Evolutionary conservation across 2,113 vertebrate species (phyloP).

Genomic region (Trematocara nigrifrons): DNA sequence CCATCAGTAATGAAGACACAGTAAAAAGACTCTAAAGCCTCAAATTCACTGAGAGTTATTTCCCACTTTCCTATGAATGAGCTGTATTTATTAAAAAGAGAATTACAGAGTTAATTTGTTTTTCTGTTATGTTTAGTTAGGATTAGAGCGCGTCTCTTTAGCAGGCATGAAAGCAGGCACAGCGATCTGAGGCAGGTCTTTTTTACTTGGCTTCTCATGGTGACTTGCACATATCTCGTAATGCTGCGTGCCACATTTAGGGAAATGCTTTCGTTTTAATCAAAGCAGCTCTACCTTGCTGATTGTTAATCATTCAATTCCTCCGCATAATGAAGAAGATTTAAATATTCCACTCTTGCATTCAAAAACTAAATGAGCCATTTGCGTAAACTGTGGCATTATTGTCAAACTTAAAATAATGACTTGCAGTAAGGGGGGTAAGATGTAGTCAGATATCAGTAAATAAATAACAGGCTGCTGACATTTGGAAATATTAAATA

Average conservation of each 20-base stretch:
- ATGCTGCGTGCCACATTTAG: neutral
- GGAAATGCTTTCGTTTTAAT: neutral
- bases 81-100: neutral
- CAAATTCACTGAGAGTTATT: neutral
- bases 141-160: neutral
- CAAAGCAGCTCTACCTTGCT: neutral
- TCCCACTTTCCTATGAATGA: neutral
- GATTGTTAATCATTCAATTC: slow-evolving; percentile 24
- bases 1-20: neutral
- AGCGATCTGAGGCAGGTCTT: slow-evolving; percentile 1
- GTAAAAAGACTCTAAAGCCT: neutral
- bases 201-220: neutral
- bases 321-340: neutral
- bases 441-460: slow-evolving; percentile 28
- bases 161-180: neutral
- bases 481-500: slow-evolving; percentile 54
- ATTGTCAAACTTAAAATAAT: slow-evolving; percentile 47
- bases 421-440: neutral
- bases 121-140: neutral
- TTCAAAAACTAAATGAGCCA: slow-evolving; percentile 35
- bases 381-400: slow-evolving; percentile 17
- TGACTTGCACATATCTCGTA: neutral
- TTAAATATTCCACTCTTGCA: slow-evolving; percentile 3
- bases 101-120: neutral
- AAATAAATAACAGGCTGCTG: slow-evolving; percentile 44